Evolutionary conservation across 1,140 invertebrate species (phyloP).

Genomic region (Trachymyrmex septentrionalis): DNA sequence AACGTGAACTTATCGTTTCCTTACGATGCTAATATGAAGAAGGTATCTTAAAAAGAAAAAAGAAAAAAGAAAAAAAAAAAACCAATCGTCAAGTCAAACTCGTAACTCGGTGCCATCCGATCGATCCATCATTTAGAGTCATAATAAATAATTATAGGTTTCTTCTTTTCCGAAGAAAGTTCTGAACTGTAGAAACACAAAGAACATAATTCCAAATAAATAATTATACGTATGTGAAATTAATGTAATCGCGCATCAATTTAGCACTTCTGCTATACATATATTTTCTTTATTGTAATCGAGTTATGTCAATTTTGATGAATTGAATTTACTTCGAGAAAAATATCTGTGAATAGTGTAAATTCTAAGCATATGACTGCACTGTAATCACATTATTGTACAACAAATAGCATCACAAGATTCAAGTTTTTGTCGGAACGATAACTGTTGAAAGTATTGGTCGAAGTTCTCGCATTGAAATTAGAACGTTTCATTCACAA

Average conservation of each 20-base stretch:
- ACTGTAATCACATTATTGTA: neutral
- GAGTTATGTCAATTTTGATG: neutral
- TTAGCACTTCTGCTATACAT: too few species aligned
- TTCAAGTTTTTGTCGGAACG: neutral
- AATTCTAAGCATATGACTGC: neutral
- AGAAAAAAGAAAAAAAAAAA: neutral
- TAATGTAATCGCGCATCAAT: neutral
- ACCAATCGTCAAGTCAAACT: neutral
- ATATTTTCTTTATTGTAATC: neutral
- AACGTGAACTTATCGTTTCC: conserved; percentile 19
- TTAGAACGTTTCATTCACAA: conserved; percentile 12
- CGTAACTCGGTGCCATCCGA: neutral
- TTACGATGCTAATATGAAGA: conserved; percentile 1
- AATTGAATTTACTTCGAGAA: neutral
- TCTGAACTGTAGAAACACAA: too few species aligned
- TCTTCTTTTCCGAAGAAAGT: too few species aligned
- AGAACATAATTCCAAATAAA: neutral
- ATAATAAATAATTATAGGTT: too few species aligned
- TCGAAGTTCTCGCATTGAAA: neutral
- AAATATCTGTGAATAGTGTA: neutral
- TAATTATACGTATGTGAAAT: neutral
- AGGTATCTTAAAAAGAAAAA: neutral
- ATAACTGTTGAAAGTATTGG: neutral
- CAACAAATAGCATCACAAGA: neutral
- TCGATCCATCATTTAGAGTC: too few species aligned